Percentiles rank a stretch among this genome's conserved stretches.
Evolutionary conservation across 2,113 vertebrate species (phyloP).

Genomic region (Microtus montanus): DNA sequence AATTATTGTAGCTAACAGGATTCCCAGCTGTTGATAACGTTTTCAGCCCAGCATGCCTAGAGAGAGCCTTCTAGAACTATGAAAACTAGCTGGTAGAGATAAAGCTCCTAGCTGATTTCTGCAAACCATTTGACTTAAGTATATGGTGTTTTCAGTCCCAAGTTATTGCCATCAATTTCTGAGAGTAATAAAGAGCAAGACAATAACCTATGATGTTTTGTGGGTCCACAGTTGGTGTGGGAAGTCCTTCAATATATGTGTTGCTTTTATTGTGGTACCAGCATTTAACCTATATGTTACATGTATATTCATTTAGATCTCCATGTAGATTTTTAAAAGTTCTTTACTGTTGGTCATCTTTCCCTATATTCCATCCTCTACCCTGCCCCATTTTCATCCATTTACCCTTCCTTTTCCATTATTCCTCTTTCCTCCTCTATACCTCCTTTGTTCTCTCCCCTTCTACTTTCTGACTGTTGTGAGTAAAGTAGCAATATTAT

Average conservation of each 20-base stretch:
- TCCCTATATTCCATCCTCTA: not conserved
- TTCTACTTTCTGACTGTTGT: not conserved
- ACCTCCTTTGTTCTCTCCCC: no score
- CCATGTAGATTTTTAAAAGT: not conserved
- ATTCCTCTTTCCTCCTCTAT: no score
- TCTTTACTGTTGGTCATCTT: not conserved
- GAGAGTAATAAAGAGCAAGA: not conserved
- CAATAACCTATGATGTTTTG: not conserved
- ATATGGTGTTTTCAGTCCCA: not conserved
- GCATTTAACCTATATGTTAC: not conserved
- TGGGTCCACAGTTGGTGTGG: no score
- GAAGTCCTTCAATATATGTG: no score
- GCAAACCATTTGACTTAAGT: not conserved
- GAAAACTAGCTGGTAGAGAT: no score
- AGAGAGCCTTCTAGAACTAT: not conserved
- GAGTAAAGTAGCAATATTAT: not conserved
- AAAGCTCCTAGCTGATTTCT: not conserved
- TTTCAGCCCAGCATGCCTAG: not conserved
- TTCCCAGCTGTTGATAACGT: not conserved
- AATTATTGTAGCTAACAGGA: not conserved
- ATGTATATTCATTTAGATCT: not conserved
- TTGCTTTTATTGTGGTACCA: no score
- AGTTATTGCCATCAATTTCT: not conserved
- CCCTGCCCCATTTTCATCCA: not conserved
- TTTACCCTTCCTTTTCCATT: no score